These are phyloP conservation scores for Rhopalosiphum maidis DNA, from an alignment of 1,140 invertebrate genomes.

Conservation along the genomic window DNA sequence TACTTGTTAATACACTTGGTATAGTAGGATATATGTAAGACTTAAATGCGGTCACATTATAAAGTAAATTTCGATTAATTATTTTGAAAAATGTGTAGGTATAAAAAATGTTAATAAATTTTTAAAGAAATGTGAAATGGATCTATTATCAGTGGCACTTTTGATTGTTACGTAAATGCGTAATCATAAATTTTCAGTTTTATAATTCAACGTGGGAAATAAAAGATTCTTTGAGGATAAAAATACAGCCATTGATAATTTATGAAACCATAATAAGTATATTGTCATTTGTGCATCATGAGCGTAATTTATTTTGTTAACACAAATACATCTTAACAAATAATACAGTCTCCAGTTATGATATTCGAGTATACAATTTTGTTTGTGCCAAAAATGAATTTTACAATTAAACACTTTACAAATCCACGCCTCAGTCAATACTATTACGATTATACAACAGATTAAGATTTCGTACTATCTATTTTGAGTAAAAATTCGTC, in stretches of 20 bases:
- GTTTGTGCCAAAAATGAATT: not conserved
- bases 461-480: not conserved
- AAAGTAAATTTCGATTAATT: too few species aligned
- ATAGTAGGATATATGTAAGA: not conserved
- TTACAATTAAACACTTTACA: not conserved
- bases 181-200: too few species aligned
- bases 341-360: not conserved
- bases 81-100: too few species aligned
- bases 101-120: too few species aligned
- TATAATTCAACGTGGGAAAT: too few species aligned
- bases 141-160: too few species aligned
- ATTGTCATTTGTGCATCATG: too few species aligned
- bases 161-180: too few species aligned
- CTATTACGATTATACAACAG: not conserved
- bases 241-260: too few species aligned
- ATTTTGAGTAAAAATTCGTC: not conserved
- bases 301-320: not conserved
- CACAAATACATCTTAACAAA: not conserved
- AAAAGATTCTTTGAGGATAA: too few species aligned
- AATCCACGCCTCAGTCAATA: not conserved
- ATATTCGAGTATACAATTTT: not conserved
- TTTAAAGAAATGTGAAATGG: too few species aligned
- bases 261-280: too few species aligned
- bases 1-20: not conserved
- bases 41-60: not conserved